Conservation (phyloP, 1,140 invertebrate species). For the Ceratina calcarata region DNA sequence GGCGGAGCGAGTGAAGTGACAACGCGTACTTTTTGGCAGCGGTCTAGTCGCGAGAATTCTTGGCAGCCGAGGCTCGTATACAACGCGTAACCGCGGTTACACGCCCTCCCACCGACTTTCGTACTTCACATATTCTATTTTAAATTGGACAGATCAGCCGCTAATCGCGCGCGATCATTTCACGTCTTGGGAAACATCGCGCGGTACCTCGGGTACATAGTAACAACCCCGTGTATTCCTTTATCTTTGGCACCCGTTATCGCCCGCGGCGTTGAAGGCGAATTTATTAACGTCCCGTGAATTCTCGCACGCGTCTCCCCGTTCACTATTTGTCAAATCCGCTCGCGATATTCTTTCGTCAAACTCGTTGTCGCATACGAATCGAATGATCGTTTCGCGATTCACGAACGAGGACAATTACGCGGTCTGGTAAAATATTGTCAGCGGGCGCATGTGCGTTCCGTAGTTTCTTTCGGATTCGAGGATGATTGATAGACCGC, state of each 20-base stretch:
- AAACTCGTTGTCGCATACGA: too few species aligned
- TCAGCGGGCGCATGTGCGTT: too few species aligned
- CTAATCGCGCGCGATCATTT: conserved; percentile 7
- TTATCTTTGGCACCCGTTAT: neutral
- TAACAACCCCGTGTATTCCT: neutral
- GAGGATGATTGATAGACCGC: too few species aligned
- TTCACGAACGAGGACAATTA: too few species aligned
- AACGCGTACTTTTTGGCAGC: conserved; percentile 39
- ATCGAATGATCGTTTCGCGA: too few species aligned
- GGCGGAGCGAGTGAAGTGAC: conserved; percentile 13
- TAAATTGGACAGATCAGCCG: conserved; percentile 6
- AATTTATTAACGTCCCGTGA: neutral
- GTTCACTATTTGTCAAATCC: neutral
- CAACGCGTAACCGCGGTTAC: neutral
- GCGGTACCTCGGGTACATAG: too few species aligned
- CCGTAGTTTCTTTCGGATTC: too few species aligned
- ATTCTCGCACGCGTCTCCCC: too few species aligned
- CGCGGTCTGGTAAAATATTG: too few species aligned
- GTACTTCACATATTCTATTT: conserved; percentile 19
- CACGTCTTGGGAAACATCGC: neutral
- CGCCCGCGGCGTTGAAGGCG: neutral
- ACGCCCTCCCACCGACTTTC: neutral
- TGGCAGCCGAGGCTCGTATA: conserved; percentile 10
- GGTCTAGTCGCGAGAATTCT: conserved; percentile 23
- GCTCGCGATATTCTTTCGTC: neutral